Evolutionary conservation across 2,888 invertebrate species (phyloP).

Genomic region (Xiphydria camelus): DNA sequence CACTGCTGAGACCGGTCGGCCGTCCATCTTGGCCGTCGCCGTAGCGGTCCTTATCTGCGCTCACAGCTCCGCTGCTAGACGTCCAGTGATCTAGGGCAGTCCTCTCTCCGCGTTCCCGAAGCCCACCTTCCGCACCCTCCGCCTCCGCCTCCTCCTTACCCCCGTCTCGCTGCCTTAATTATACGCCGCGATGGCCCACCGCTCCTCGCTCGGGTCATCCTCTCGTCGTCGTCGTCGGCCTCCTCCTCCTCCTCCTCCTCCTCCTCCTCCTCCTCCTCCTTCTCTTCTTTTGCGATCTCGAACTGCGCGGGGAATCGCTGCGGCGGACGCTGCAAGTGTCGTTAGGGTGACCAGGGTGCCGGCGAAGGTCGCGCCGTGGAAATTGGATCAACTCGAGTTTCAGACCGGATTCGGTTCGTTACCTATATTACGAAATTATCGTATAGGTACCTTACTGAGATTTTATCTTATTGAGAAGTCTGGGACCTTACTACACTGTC

Average conservation of each 20-base stretch:
- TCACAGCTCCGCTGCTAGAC: conserved; percentile 57
- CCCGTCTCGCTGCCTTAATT: conserved; percentile 40
- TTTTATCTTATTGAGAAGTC: too few species aligned
- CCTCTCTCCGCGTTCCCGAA: conserved; percentile 34
- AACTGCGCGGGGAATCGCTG: too few species aligned
- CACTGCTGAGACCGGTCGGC: conserved; percentile 52
- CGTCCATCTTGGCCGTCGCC: conserved; percentile 58
- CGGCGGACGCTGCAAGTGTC: too few species aligned
- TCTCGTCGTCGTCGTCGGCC: too few species aligned
- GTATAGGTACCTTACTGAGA: too few species aligned
- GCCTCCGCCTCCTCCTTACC: conserved; percentile 12
- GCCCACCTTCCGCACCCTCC: conserved; percentile 15
- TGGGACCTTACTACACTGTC: too few species aligned
- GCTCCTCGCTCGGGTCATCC: too few species aligned
- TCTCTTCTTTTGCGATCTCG: conserved; percentile 14
- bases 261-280: conserved; percentile 11
- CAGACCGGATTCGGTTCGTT: too few species aligned
- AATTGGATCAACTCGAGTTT: too few species aligned
- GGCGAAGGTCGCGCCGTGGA: too few species aligned
- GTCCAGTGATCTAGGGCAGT: conserved; percentile 57
- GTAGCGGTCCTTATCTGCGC: conserved; percentile 57
- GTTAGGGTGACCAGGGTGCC: too few species aligned
- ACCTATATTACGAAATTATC: too few species aligned
- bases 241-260: conserved; percentile 15
- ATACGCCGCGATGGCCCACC: conserved; percentile 37